A percentile compares a stretch with the other conserved stretches of the same genome.
Evolutionary conservation across 2,888 invertebrate genomes (phyloP).

Genomic region (Sturmia bella): DNA sequence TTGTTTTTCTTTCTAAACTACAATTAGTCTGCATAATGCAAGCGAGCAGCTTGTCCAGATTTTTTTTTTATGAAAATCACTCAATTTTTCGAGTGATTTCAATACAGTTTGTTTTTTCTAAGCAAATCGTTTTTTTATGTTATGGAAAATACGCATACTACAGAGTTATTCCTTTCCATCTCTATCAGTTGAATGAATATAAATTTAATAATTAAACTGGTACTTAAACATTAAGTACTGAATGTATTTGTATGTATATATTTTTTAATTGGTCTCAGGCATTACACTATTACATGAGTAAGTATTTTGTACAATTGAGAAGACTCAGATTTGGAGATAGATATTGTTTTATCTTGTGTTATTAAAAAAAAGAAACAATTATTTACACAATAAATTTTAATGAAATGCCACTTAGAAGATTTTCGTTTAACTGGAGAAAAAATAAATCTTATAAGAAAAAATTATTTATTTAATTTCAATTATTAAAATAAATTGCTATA

Average conservation of each 20-base stretch:
- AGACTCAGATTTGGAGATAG: conserved; percentile 18
- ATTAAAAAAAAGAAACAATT: conserved; percentile 6
- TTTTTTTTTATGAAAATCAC: no score
- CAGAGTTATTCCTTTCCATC: conserved; percentile 12
- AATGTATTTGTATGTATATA: neutral
- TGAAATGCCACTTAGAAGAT: conserved; percentile 65
- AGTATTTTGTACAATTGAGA: neutral
- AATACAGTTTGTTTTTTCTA: neutral
- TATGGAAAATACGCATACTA: no score
- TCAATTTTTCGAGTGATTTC: neutral
- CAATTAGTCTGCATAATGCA: no score
- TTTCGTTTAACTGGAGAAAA: conserved; percentile 61
- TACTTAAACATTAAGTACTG: conserved; percentile 55
- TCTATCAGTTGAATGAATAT: conserved; percentile 24
- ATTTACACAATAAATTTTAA: conserved; percentile 31
- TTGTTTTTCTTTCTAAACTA: no score
- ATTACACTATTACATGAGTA: neutral
- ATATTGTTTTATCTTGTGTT: conserved; percentile 32
- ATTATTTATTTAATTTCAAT: conserved; percentile 23
- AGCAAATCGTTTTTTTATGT: no score
- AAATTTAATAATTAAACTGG: conserved; percentile 33
- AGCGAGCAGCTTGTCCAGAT: no score
- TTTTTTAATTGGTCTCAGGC: conserved; percentile 7
- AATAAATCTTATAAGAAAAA: conserved; percentile 20
- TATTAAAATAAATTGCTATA: conserved; percentile 50